Base-by-base conservation (phyloP, 2,113 vertebrate species). In the Etia nguti region DNA sequence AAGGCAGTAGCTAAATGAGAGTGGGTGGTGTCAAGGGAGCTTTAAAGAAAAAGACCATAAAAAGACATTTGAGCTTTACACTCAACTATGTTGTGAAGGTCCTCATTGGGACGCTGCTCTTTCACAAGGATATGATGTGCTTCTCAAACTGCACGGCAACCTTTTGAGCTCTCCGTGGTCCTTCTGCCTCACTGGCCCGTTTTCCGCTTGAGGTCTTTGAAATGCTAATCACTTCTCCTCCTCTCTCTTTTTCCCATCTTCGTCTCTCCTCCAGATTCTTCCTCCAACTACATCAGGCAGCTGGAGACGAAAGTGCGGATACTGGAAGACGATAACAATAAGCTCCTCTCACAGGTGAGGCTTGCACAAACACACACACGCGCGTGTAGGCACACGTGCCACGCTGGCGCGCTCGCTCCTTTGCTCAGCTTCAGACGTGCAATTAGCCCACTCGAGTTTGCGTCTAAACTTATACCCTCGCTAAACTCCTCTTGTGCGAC, bases 221-320 rank as follows among this genome's bases (percentile, higher is more conserved):
- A 94, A 94, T 96, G 92, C 93, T 94, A 93, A 96, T 93, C 65
- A 2, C 22, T 36, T 65, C 83, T 85, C 82, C 81, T 90, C 68
- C 52, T 60, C 20, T 89, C 80, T 88, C 86, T 79, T 92, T 82
- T 46, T 4, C 26, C 59, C 31, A 5, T 62, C 85, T 90, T 36
- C 18, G 4, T 87, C 85, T 83, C 80, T 86, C 79, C 82, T 86
- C 70, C 91, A 99, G 98, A 99, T 96, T 93, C 98, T 4, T 98
- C 98, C 80, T 97, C 97, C 91, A 97, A 97, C 96, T 98, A 98
- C 93, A 97, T 98, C 96, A 95, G 98, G 83, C 98, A 98, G 94
- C 97, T 99, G 94, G 98, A 99, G 96, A 97, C 97, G 77, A 99
- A 98, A 96, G 98, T 98, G 93, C 97, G 97, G 86, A 96, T 98